Conservation (phyloP, 1,140 invertebrate genomes). For the Bombus consobrinus region DNA sequence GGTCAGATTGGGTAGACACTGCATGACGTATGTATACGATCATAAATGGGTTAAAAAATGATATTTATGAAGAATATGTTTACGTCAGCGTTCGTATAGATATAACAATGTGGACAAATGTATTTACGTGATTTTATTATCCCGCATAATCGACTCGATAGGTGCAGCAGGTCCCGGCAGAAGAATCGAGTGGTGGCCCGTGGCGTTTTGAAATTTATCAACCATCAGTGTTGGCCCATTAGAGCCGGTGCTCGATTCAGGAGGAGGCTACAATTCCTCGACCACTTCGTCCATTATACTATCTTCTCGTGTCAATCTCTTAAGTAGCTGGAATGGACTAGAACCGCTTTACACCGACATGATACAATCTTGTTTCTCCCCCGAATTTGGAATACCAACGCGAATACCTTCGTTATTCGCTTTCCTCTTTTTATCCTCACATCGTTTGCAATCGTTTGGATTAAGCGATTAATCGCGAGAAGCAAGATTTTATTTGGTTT, state of each 20-base stretch:
- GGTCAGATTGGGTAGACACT: background rate
- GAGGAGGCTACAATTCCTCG: slow-evolving; percentile 39
- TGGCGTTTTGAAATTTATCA: slow-evolving; percentile 68
- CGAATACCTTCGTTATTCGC: background rate
- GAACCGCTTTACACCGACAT: slow-evolving; percentile 51
- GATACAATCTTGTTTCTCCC: slow-evolving; percentile 60
- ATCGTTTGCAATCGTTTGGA: background rate
- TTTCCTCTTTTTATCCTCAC: background rate
- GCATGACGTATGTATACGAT: background rate
- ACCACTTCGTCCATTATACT: slow-evolving; percentile 65
- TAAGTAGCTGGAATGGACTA: slow-evolving; percentile 69
- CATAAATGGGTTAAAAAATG: background rate
- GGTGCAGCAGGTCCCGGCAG: slow-evolving; percentile 49
- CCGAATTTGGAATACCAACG: slow-evolving; percentile 46
- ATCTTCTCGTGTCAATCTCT: slow-evolving; percentile 69
- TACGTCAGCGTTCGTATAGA: background rate
- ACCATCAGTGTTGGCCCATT: slow-evolving; percentile 69
- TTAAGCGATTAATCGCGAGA: background rate
- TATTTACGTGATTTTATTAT: slow-evolving; percentile 52
- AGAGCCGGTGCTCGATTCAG: slow-evolving; percentile 56
- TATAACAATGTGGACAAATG: background rate
- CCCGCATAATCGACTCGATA: slow-evolving; percentile 55
- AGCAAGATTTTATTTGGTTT: background rate
- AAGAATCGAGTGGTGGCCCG: slow-evolving; percentile 59
- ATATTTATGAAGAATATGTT: background rate